phyloP scores from a whole-genome alignment of 2,797 vertebrate species.

The Bradypus variegatus region DNA sequence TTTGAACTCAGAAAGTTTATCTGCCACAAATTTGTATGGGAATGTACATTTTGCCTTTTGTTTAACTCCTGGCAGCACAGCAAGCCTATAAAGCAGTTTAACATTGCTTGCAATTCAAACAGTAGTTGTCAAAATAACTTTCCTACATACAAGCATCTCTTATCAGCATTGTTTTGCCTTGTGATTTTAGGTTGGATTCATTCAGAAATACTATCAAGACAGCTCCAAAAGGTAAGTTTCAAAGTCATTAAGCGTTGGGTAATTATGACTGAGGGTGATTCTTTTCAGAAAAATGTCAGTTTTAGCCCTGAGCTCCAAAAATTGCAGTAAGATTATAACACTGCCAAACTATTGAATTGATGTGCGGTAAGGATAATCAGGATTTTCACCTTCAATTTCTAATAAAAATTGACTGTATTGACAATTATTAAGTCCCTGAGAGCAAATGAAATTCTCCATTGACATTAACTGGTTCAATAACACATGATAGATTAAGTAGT shows the following conservation, averaged over 20 bases:
- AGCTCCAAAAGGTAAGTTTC: background rate
- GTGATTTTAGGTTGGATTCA: background rate
- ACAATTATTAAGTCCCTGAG: background rate
- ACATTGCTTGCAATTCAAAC: background rate
- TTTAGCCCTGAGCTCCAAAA: background rate
- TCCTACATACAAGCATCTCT: background rate
- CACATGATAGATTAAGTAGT: background rate
- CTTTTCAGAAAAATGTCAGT: background rate
- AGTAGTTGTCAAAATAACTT: background rate
- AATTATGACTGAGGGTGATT: background rate
- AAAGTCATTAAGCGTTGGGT: background rate
- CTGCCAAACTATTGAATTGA: background rate
- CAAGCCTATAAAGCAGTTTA: background rate
- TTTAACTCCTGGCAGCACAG: background rate
- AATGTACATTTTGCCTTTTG: background rate
- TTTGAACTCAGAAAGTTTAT: background rate
- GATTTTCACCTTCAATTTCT: background rate
- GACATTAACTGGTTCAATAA: background rate
- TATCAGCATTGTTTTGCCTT: background rate
- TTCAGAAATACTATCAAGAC: background rate
- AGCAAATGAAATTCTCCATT: background rate
- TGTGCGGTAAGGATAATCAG: background rate
- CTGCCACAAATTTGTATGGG: background rate
- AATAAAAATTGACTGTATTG: background rate
- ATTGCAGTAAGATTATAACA: background rate